Base-by-base conservation (phyloP, 2,888 invertebrate genomes). In the Ichneumoninae sp. region DNA sequence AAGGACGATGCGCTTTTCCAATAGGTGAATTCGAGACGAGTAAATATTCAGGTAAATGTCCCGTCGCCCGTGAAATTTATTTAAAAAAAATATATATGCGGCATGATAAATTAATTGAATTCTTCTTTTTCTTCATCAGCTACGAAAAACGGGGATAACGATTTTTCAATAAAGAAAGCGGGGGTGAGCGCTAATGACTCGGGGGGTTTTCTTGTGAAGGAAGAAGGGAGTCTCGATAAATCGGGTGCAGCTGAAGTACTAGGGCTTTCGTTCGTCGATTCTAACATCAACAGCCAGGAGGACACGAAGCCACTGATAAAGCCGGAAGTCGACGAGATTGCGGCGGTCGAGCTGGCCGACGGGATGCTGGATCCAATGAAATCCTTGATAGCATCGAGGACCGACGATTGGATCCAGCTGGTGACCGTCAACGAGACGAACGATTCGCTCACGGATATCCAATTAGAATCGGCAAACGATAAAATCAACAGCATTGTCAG, bases 1-100 rank as follows among this genome's bases (percentile, higher is more conserved):
- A 90, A 88, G 88, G 86, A 87, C 91, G 87, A 90, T 93, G 90
- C 92, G 90, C 89, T 91, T 92, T 92, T 93, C 92, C 86, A 91
- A 89, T 88, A 93, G 93, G 92, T 93, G 93, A 93, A 93, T 91
- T 89, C 47, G 72, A 84, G 22, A 85, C 88, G 86, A 86, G 85
- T 86, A 90, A 90, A 87, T 85, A 90, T 88, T 91, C 90, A 91
- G 93, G 93, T 93, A 66, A 86, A 85, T 22, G 22, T 54, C 22
- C 22, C 10, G 19, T 19, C 10, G 19, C 0, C 7, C 22, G 54
- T 8, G 3, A 54, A 54, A 22, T 54, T 4, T 4, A 16, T 3
- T 47, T 33, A 3, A 22, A 68, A 36, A 66, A 22, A 36, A 44
- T 68, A 47, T 36, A 7, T n/a, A 33, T 22, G n/a, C 52, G 6